Evolutionary conservation across 2,797 vertebrate genomes (phyloP).

Genomic region (Artibeus jamaicensis): DNA sequence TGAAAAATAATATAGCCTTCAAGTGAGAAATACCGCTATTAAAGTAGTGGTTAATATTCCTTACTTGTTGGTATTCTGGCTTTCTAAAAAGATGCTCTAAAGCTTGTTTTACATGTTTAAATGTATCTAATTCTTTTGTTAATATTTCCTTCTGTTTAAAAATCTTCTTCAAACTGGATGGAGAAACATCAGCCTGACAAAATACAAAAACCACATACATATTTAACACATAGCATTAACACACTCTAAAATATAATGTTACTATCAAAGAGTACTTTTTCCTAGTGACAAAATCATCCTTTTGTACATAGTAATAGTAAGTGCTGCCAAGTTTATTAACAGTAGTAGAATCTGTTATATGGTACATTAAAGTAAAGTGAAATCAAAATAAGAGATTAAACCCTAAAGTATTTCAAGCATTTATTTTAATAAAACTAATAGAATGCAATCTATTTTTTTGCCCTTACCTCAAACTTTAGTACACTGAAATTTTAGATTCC

Average conservation of each 20-base stretch:
- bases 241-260: background rate
- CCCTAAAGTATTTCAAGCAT: background rate
- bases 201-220: conserved; percentile 54
- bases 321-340: background rate
- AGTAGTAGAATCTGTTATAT: background rate
- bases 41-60: conserved; percentile 19
- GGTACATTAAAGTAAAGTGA: background rate
- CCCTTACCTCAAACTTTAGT: background rate
- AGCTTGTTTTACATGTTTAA: conserved; percentile 83
- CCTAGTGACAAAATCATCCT: conserved; percentile 10
- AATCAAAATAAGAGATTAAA: background rate
- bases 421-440: conserved; percentile 30
- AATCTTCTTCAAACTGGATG: conserved; percentile 75
- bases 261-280: background rate
- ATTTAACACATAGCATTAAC: conserved; percentile 40
- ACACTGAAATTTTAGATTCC: background rate
- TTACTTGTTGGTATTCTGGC: conserved; percentile 83
- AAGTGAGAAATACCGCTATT: background rate
- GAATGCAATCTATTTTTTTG: background rate
- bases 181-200: conserved; percentile 77
- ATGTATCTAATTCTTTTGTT: conserved; percentile 86
- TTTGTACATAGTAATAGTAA: background rate
- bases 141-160: conserved; percentile 85
- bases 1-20: background rate
- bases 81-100: conserved; percentile 84